Base-by-base conservation (phyloP, 37 sponge, comb jelly and placozoan species). In the Ephydatia muelleri region DNA sequence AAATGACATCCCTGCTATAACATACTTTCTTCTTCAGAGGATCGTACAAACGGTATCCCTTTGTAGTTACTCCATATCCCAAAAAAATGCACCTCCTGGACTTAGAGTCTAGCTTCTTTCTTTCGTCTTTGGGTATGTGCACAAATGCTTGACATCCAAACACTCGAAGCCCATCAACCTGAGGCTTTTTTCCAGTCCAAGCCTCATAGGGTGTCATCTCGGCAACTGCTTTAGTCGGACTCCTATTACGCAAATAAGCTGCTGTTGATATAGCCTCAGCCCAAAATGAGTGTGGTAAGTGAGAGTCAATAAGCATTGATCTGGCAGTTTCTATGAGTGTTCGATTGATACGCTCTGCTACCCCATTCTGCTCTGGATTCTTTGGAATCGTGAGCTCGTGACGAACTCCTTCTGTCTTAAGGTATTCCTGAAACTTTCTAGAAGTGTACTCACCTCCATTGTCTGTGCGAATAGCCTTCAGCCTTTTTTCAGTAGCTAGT, bases 241-340 rank as follows among this genome's bases (percentile, higher is more conserved):
- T 83, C 65, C 84, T 70, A 49, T 92, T 92, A 31, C 88, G 70
- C 33, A 92, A 64, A 67, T 87, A 92, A 22, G 80, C 77, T 25
- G 88, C 88, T 81, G 81, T 92, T n/a, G 89, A 82, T 11, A 92
- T 35, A 34, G 89, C 89, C 83, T 92, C 86, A 43, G 86, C 93
- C 93, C 93, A 92, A 81, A 92, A 82, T 37, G 28, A 78, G 48
- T 88, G 90, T 35, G 89, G 86, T 38, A 88, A 43, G 19, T 88
- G 80, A n/a, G 83, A 81, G 85, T 78, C 83, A 72, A 75, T 83
- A 19, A 92, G 78, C 93, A 88, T 92, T 33, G 89, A 88, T 37
- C 86, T 79, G 26, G 81, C 72, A 47, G 78, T 88, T 81, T 92
- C 93, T 57, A 88, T 83, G 22, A 88, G 78, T 35, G 88, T 88